A percentile compares a stretch with the other conserved stretches of the same genome.
These are phyloP conservation scores for Oscheius sp. DNA, from an alignment of 2,888 invertebrate species.

Conservation along the genomic window DNA sequence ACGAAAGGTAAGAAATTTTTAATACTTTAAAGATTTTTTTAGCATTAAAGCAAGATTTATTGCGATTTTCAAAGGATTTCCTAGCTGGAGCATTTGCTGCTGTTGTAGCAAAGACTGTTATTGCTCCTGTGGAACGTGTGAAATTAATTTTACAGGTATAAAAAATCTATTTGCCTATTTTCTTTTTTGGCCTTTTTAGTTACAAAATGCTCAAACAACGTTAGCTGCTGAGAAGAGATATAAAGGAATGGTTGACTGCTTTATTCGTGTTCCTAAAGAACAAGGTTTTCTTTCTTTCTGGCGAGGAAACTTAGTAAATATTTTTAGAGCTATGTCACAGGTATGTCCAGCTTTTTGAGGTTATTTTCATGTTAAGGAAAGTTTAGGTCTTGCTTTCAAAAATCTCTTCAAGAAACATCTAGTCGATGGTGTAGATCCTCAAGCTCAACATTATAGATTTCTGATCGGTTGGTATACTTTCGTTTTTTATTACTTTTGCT, in stretches of 20 bases:
- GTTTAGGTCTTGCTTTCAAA: conserved; percentile 67
- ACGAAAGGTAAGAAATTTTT: not conserved
- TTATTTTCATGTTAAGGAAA: conserved; percentile 53
- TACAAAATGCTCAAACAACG: conserved; percentile 86
- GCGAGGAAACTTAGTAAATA: conserved; percentile 74
- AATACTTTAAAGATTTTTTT: not conserved
- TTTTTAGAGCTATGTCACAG: conserved; percentile 71
- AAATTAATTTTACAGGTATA: conserved; percentile 88
- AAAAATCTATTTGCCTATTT: not conserved
- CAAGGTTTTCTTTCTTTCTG: conserved; percentile 73
- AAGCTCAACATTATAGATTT: conserved; percentile 40
- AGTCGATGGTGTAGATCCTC: conserved; percentile 55
- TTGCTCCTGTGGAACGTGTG: conserved; percentile 93
- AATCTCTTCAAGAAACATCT: conserved; percentile 63
- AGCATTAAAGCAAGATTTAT: conserved; percentile 34
- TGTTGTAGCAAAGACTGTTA: conserved; percentile 90
- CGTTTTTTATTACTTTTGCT: not conserved
- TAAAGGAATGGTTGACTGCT: conserved; percentile 79
- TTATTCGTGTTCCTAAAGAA: conserved; percentile 65
- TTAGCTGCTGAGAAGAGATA: conserved; percentile 81
- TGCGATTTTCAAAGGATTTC: conserved; percentile 66
- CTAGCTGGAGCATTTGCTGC: conserved; percentile 84
- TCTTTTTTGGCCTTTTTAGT: conserved; percentile 58
- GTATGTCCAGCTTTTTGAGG: conserved; percentile 32
- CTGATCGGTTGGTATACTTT: conserved; percentile 36